Conservation (phyloP, 2,888 invertebrate species). For the Idaea dimidiata region DNA sequence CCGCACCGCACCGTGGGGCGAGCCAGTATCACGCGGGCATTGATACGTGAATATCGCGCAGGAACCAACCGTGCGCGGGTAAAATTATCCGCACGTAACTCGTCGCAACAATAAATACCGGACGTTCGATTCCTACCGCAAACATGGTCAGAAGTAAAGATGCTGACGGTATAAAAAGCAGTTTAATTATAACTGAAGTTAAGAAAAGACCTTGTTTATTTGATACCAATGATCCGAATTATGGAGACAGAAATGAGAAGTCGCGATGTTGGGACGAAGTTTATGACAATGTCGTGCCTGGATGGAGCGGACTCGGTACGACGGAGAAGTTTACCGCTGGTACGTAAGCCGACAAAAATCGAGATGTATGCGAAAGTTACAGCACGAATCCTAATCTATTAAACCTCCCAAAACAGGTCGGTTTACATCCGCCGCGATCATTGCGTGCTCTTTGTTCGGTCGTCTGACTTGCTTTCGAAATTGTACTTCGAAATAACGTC, state of each 20-base stretch:
- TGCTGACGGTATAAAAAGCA: constrained; percentile 68
- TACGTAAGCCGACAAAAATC: constrained; percentile 56
- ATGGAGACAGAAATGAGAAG: constrained; percentile 72
- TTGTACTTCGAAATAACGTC: constrained; percentile 60
- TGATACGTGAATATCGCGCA: constrained; percentile 57
- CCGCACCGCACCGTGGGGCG: constrained; percentile 43
- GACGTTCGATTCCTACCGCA: constrained; percentile 12
- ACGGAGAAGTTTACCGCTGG: constrained; percentile 70
- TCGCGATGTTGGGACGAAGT: constrained; percentile 73
- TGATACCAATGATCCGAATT: constrained; percentile 66
- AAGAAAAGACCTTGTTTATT: constrained; percentile 67
- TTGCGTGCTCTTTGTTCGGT: constrained; percentile 74
- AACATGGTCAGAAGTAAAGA: constrained; percentile 69
- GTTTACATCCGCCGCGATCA: constrained; percentile 48
- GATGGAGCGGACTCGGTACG: constrained; percentile 62
- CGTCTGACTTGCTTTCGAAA: constrained; percentile 62
- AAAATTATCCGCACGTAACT: constrained; percentile 45
- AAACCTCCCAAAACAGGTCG: neutral
- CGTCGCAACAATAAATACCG: neutral
- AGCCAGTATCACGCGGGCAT: constrained; percentile 74
- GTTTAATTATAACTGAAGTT: constrained; percentile 65
- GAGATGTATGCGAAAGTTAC: constrained; percentile 33
- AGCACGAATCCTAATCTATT: neutral
- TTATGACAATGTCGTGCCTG: constrained; percentile 68
- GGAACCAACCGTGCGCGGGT: constrained; percentile 36